Evolutionary conservation across 2,113 vertebrate genomes (phyloP).

Genomic region (Engraulis encrasicolus): DNA sequence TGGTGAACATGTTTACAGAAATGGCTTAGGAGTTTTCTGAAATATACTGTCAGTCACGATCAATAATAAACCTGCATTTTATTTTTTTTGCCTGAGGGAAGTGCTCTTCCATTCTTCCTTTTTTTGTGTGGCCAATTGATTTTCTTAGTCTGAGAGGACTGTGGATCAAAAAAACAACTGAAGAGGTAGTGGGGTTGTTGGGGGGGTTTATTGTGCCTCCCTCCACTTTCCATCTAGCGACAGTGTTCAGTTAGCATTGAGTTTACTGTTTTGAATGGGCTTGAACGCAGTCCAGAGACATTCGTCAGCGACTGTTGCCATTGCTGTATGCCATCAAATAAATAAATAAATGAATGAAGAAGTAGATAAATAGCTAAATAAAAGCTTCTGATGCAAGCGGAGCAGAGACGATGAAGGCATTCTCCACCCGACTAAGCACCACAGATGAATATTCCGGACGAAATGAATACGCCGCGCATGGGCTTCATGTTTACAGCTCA

Average conservation of each 20-base stretch:
- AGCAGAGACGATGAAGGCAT: conserved; percentile 29
- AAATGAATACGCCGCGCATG: neutral
- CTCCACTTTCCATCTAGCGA: neutral
- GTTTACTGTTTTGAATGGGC: conserved; percentile 36
- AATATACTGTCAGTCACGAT: too few species aligned
- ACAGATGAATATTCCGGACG: neutral
- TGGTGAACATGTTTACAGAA: too few species aligned
- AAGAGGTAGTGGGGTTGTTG: too few species aligned
- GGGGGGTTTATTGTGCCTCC: neutral
- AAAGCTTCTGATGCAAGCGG: conserved; percentile 18
- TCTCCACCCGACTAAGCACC: neutral
- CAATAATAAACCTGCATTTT: too few species aligned
- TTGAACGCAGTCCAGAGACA: conserved; percentile 30
- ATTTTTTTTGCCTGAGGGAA: too few species aligned
- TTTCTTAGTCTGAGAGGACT: neutral
- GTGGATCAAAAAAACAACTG: too few species aligned
- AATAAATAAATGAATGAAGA: too few species aligned
- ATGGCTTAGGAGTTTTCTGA: too few species aligned
- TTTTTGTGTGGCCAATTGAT: too few species aligned
- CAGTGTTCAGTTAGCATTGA: conserved; percentile 24
- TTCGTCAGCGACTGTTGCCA: conserved; percentile 8
- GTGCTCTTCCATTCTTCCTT: neutral
- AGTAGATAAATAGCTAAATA: too few species aligned
- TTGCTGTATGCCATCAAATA: conserved; percentile 12
- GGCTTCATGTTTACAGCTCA: neutral